These are phyloP conservation scores for Macquaria ambigua DNA, from an alignment of 2,113 vertebrate genomes.

Conservation along the genomic window DNA sequence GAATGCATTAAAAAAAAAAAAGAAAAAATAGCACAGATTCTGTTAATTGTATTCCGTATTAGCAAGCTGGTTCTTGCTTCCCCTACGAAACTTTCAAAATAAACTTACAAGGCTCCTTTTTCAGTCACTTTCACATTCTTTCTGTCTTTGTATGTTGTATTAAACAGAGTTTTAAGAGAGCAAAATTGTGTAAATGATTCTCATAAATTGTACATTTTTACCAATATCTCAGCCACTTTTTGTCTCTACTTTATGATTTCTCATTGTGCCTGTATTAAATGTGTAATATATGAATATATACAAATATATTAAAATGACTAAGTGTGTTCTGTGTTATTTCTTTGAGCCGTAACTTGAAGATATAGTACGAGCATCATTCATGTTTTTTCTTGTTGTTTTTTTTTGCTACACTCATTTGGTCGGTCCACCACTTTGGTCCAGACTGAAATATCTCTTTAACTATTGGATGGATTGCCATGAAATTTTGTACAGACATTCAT, in stretches of 20 bases:
- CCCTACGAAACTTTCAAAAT: conserved; percentile 73
- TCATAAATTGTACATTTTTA: conserved; percentile 92
- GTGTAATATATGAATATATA: conserved; percentile 91
- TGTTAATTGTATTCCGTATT: conserved; percentile 62
- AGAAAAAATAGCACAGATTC: conserved; percentile 40
- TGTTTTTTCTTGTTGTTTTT: no score
- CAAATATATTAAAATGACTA: conserved; percentile 86
- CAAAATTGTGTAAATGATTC: conserved; percentile 91
- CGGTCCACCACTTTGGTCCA: no score
- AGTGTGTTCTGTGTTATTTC: conserved; percentile 48
- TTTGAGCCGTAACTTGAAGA: background rate
- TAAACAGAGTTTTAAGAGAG: conserved; percentile 81
- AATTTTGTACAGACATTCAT: background rate
- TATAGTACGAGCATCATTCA: background rate
- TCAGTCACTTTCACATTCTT: conserved; percentile 54
- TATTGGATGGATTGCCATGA: background rate
- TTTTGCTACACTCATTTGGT: no score
- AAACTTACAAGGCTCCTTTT: conserved; percentile 64
- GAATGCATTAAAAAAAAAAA: conserved; percentile 1
- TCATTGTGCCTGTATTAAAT: conserved; percentile 94
- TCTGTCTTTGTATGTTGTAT: conserved; percentile 87
- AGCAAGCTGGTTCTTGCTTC: conserved; percentile 99
- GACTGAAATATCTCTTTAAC: background rate
- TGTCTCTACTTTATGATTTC: conserved; percentile 85
- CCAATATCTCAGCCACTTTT: conserved; percentile 87